Conservation (phyloP, 2,888 invertebrate genomes). For the Cataglyphis cursor region DNA sequence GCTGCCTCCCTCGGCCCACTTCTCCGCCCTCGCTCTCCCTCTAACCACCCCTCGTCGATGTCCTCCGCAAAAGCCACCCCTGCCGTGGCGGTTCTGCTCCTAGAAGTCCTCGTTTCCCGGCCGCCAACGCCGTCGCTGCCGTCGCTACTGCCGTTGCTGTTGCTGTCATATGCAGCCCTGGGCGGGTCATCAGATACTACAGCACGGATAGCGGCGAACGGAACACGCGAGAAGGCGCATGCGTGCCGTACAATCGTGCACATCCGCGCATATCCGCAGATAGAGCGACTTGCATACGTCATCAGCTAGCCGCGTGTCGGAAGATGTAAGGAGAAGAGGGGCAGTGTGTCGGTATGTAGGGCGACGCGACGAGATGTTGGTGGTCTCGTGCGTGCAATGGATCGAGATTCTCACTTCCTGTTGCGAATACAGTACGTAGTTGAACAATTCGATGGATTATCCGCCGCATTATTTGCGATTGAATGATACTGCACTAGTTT, state of each 20-base stretch:
- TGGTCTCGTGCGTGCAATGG: conserved; percentile 11
- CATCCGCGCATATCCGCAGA: conserved; percentile 28
- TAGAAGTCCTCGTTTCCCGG: conserved; percentile 84
- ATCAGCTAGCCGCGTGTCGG: conserved; percentile 34
- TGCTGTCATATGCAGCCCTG: conserved; percentile 85
- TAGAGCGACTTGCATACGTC: conserved; percentile 37
- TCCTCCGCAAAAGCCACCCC: conserved; percentile 74
- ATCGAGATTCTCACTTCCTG: conserved; percentile 28
- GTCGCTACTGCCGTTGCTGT: conserved; percentile 28
- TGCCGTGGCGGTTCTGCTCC: conserved; percentile 72
- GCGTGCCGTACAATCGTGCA: conserved; percentile 53
- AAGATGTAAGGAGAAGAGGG: conserved; percentile 37
- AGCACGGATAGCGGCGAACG: conserved; percentile 83
- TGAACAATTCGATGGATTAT: conserved; percentile 11
- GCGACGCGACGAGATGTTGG: conserved; percentile 13
- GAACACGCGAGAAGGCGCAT: conserved; percentile 75
- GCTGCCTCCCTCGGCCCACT: conserved; percentile 54
- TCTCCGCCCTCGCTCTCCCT: conserved; percentile 44
- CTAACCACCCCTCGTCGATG: conserved; percentile 68
- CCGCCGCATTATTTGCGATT: neutral
- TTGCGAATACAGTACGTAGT: conserved; percentile 4
- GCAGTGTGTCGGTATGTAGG: conserved; percentile 34
- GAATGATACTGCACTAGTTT: neutral
- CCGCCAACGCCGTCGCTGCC: conserved; percentile 61
- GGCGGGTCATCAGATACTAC: conserved; percentile 86